Percentiles rank a stretch among this genome's conserved stretches.
Conservation (phyloP, 2,888 invertebrate genomes). For the Euplexia lucipara region DNA sequence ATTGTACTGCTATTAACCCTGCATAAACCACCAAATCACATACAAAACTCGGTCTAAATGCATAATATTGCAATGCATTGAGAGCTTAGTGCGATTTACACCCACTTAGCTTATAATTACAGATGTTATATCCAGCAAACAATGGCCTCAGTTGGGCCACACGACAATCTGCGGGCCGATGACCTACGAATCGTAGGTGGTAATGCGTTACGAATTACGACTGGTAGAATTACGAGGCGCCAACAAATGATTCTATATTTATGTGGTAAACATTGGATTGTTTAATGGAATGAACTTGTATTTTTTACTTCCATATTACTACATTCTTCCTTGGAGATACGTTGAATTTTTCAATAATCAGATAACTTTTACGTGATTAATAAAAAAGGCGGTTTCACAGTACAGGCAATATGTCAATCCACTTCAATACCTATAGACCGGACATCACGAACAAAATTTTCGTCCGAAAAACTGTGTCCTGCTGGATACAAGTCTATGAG, state of each 20-base stretch:
- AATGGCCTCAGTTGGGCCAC: conserved; percentile 44
- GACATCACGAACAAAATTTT: too few relatives aligned
- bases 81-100: conserved; percentile 44
- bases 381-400: too few relatives aligned
- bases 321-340: too few relatives aligned
- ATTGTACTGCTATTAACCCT: background rate
- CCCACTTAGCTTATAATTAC: conserved; percentile 60
- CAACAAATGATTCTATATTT: conserved; percentile 1
- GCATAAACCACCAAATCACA: conserved; percentile 8
- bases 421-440: too few relatives aligned
- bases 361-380: too few relatives aligned
- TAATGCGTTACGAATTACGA: conserved; percentile 35
- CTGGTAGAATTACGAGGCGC: conserved; percentile 15
- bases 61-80: conserved; percentile 32
- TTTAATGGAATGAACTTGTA: background rate
- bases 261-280: conserved; percentile 11
- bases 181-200: conserved; percentile 37
- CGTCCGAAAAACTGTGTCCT: too few relatives aligned
- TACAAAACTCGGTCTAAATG: conserved; percentile 20
- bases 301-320: too few relatives aligned
- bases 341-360: too few relatives aligned
- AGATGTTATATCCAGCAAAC: conserved; percentile 49
- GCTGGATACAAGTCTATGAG: too few relatives aligned
- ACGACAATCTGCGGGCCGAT: conserved; percentile 47
- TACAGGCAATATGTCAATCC: too few relatives aligned